phyloP scores from a whole-genome alignment of 2,113 vertebrate genomes.

The Abramis brama region DNA sequence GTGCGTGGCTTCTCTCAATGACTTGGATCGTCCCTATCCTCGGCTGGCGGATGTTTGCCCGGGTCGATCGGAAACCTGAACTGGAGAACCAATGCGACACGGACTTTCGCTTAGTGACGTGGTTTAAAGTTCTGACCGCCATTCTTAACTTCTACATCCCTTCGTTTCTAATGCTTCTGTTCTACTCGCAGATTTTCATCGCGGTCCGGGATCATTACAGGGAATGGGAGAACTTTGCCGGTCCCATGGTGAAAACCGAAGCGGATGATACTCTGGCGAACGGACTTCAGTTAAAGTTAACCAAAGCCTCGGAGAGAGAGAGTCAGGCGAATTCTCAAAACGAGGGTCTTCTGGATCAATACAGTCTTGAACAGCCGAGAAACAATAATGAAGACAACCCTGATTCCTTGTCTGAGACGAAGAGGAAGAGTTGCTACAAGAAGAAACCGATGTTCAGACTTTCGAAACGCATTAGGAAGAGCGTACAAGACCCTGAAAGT shows the following conservation, averaged over 20 bases:
- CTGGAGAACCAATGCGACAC: constrained; percentile 83
- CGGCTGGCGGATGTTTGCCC: constrained; percentile 83
- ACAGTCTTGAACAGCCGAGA: constrained; percentile 70
- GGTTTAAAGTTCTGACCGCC: constrained; percentile 92
- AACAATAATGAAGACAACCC: constrained; percentile 57
- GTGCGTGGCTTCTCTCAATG: constrained; percentile 87
- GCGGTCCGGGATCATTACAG: constrained; percentile 83
- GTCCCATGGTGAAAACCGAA: constrained; percentile 70
- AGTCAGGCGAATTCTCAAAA: constrained; percentile 63
- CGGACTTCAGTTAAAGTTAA: constrained; percentile 49
- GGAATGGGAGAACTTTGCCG: constrained; percentile 78
- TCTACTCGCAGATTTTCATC: constrained; percentile 88
- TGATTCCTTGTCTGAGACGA: constrained; percentile 45
- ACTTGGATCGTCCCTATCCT: constrained; percentile 91
- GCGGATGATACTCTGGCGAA: constrained; percentile 65
- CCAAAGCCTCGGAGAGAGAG: constrained; percentile 55
- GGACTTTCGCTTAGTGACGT: constrained; percentile 86
- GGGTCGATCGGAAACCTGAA: constrained; percentile 64
- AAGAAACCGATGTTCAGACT: constrained; percentile 52
- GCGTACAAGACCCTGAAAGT: constrained; percentile 38
- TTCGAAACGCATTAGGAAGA: constrained; percentile 47
- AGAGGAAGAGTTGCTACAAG: constrained; percentile 30
- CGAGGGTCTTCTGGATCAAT: constrained; percentile 69
- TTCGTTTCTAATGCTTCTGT: constrained; percentile 90
- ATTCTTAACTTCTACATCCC: constrained; percentile 94